phyloP scores from a whole-genome alignment of 2,888 invertebrate species.

The Xestia sexstrigata region DNA sequence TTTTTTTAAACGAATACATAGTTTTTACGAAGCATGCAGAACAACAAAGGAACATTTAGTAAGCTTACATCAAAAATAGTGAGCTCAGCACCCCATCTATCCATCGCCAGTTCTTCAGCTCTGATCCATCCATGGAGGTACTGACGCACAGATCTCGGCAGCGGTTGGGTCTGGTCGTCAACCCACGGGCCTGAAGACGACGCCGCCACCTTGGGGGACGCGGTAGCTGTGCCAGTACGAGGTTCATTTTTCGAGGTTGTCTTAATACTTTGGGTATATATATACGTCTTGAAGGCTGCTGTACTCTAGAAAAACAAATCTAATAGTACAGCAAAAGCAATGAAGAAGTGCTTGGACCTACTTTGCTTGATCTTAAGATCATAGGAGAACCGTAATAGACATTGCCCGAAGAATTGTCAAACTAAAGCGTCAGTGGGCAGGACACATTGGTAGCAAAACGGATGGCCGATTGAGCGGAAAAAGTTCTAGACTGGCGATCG shows the following conservation, averaged over 20 bases:
- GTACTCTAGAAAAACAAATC: constrained; percentile 73
- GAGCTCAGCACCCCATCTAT: constrained; percentile 82
- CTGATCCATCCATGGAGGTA: constrained; percentile 83
- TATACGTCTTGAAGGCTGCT: constrained; percentile 70
- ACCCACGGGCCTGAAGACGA: constrained; percentile 69
- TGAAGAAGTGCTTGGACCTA: background rate
- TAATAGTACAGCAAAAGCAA: background rate
- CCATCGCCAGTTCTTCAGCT: constrained; percentile 81
- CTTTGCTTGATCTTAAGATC: background rate
- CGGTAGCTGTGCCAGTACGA: background rate
- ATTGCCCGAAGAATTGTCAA: background rate
- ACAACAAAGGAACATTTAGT: background rate
- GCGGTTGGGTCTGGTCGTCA: constrained; percentile 85
- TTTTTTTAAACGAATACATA: background rate
- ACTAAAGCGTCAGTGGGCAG: background rate
- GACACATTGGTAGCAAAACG: background rate
- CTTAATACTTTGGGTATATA: constrained; percentile 32
- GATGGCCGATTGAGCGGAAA: background rate
- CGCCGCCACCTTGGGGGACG: background rate
- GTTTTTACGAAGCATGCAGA: background rate
- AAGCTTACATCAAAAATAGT: constrained; percentile 80
- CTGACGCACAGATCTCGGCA: constrained; percentile 82
- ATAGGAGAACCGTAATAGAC: background rate
- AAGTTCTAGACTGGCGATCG: background rate
- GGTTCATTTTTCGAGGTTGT: constrained; percentile 63